Percentiles rank a stretch among this genome's conserved stretches.
Conservation (phyloP, 2,797 vertebrate species). For the Lutjanus campechanus region DNA sequence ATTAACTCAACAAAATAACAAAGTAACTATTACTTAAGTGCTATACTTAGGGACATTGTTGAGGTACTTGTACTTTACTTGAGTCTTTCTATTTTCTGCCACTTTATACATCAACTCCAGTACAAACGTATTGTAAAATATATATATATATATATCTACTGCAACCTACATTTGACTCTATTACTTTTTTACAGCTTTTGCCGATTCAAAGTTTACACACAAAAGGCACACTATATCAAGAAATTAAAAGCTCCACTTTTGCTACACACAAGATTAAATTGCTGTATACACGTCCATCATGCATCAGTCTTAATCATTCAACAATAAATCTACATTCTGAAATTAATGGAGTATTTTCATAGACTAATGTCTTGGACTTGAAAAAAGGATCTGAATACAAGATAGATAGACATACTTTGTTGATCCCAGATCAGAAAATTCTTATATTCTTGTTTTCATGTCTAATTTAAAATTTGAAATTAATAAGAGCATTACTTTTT, state of each 20-base stretch:
- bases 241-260: not conserved
- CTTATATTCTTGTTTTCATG: too few relatives aligned
- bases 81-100: not conserved
- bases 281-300: not conserved
- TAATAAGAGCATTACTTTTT: not conserved
- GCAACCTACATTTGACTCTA: not conserved
- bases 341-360: not conserved
- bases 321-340: not conserved
- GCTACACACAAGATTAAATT: not conserved
- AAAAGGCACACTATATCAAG: not conserved
- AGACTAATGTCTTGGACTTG: too few relatives aligned
- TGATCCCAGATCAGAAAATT: too few relatives aligned
- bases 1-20: not conserved
- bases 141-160: too few relatives aligned
- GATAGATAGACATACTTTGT: too few relatives aligned
- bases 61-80: not conserved
- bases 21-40: not conserved
- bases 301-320: not conserved
- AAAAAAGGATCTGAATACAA: too few relatives aligned
- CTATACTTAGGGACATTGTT: too few relatives aligned
- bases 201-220: not conserved
- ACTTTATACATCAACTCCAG: not conserved
- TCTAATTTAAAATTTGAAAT: not conserved
- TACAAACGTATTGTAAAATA: not conserved
- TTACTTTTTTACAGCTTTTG: not conserved